Evolutionary conservation across 2,797 vertebrate species (phyloP), one percentile per base, ranked within the genome.

Genomic region (Lates japonicus): DNA sequence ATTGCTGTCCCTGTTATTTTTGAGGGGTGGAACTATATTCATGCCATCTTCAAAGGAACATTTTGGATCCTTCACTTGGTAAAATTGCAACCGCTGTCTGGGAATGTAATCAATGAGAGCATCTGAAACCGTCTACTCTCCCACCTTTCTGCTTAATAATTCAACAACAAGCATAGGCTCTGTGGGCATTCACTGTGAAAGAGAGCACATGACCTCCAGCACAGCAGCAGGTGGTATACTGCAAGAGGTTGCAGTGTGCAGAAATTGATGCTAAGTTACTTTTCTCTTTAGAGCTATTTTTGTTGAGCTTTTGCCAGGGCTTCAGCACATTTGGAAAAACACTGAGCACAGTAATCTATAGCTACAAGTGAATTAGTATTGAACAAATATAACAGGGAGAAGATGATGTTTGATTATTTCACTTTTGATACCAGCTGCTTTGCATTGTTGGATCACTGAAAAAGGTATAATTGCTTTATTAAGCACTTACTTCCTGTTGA

Each of bases 101-200:
- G 33, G 66, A 77, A 70, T 69, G 55, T 69, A 87, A 92, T 93
- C 85, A 85, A 84, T 91, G 90, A 70, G n/a, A 75, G 79, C 74
- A 76, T 78, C 65, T 76, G 82, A 88, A 85, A 39, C 70, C 84
- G 68, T 57, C 64, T 17, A 31, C 81, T 74, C 78, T 74, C 84
- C 82, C 33, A 65, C 46, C 74, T 51, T 8, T 81, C 73, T 76
- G 7, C 81, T 94, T 80, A 93, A 92, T 92, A 91, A 91, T 93
- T 93, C 82, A 94, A 33, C 73, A 80, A 39, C 37, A 55, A 78
- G 70, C 76, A 13, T 79, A 71, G 83, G 80, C 86, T 86, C 80
- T 78, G 73, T 85, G 76, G 88, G 85, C 90, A 80, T 84, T 88
- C 72, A 81, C 86, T 84, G 80, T 84, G 85, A 89, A 86, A 78